phyloP scores from a whole-genome alignment of 2,113 vertebrate species.

The Melanerpes aurifrons region DNA sequence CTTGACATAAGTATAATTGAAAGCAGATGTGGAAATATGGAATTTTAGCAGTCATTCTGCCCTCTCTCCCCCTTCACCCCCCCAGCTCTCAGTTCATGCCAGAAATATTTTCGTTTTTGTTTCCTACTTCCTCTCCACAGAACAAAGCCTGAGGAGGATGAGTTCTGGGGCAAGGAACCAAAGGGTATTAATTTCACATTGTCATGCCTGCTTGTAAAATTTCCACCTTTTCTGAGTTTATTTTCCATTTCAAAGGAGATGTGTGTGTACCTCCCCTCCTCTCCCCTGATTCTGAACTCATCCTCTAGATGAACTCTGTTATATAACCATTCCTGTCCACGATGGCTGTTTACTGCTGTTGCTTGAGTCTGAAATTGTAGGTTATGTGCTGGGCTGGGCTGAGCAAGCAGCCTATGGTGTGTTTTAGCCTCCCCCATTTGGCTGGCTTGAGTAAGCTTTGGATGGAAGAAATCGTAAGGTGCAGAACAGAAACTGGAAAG shows the following conservation, averaged over 20 bases:
- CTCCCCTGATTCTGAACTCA: background rate
- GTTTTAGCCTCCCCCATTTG: slow-evolving; percentile 21
- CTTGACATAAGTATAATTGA: slow-evolving; percentile 79
- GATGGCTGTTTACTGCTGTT: slow-evolving; percentile 8
- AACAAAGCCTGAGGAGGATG: slow-evolving; percentile 14
- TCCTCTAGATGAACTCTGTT: slow-evolving; percentile 40
- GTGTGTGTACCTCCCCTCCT: background rate
- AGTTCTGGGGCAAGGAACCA: slow-evolving; percentile 25
- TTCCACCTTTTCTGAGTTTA: slow-evolving; percentile 16
- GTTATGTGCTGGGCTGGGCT: background rate
- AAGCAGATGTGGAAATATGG: slow-evolving; percentile 77
- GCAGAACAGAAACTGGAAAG: background rate
- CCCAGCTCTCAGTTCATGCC: slow-evolving; percentile 54
- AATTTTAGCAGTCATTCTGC: slow-evolving; percentile 65
- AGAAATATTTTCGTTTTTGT: slow-evolving; percentile 71
- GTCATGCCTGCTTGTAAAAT: slow-evolving; percentile 8
- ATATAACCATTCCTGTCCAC: slow-evolving; percentile 9
- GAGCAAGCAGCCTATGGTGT: background rate
- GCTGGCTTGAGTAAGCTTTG: slow-evolving; percentile 1
- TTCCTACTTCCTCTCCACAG: slow-evolving; percentile 48
- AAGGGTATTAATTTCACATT: background rate
- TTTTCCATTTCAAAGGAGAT: slow-evolving; percentile 18
- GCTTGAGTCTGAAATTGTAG: slow-evolving; percentile 41
- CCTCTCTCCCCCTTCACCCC: fast-evolving
- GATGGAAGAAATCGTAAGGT: background rate